Base-by-base conservation (phyloP, 2,888 invertebrate genomes). In the Lycia hirtaria region DNA sequence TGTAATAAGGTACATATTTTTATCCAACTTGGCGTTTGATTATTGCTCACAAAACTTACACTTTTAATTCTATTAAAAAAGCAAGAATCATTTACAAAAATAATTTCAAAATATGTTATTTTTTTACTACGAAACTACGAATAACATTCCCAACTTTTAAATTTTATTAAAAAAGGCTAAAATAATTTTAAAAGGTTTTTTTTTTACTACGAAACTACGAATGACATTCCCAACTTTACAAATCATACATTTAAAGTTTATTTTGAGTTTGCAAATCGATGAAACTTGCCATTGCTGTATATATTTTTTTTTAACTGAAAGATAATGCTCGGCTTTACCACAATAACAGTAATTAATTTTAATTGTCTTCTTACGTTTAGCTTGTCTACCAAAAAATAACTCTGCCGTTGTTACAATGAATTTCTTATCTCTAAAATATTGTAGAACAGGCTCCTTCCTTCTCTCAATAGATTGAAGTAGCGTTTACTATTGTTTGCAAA, bases 401-500 rank as follows among this genome's bases (percentile, higher is more conserved):
- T 24, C 35, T 19, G 4, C 45, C 20, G 12, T 47, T 40, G 15
- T 24, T 30, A 56, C 28, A 43, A 48, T 43, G 15, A 38, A 12
- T 22, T n/a, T 41, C 6, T 48, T 55, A 43, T 43, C 55, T 32
- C 3, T 53, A 22, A 56, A 53, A 41, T 37, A 9, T 30, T 41
- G 35, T 22, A 45, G 4, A 37, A 48, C 30, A 19, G 26, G 20
- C 12, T 53, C 30, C 64, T 68, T 69, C 60, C 24, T 7, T 15
- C 22, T 38, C 20, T 52, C 45, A 70, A 75, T 69, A 71, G 69
- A 70, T 72, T 66, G 72, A 73, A 71, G 77, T 75, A 80, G 75
- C 73, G 57, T 65, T 65, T 68, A 66, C 69, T 67, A 75, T 80
- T 81, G 73, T 77, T 72, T 71, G 54, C 59, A 68, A 74, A 73